Evolutionary conservation across 2,797 vertebrate genomes (phyloP).

Genomic region (Botia kubotai): DNA sequence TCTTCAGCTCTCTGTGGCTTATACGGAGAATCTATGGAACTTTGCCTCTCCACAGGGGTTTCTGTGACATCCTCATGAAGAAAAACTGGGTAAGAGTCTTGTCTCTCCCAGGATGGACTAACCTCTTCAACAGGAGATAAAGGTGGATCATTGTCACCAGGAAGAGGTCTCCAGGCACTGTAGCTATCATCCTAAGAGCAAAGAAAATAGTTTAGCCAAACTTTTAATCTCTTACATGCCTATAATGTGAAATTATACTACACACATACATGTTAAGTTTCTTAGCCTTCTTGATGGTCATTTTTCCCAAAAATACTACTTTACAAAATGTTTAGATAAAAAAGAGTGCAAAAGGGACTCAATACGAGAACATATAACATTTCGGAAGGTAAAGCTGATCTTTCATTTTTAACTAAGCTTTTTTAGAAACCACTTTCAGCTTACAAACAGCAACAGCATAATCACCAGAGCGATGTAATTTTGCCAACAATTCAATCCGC

Average conservation of each 20-base stretch:
- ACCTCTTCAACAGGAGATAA: slow-evolving; percentile 79
- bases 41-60: not conserved
- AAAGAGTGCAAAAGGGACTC: not conserved
- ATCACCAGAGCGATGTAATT: too few species aligned
- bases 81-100: slow-evolving; percentile 62
- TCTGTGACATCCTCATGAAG: slow-evolving; percentile 25
- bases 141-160: slow-evolving; percentile 73
- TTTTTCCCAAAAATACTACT: too few species aligned
- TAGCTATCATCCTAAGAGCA: slow-evolving; percentile 57
- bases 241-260: not conserved
- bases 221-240: not conserved
- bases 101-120: slow-evolving; percentile 57
- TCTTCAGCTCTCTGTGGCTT: slow-evolving; percentile 53
- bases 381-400: not conserved
- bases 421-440: not conserved
- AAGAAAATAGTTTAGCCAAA: slow-evolving; percentile 13
- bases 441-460: too few species aligned
- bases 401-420: not conserved
- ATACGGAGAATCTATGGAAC: slow-evolving; percentile 55
- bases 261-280: not conserved
- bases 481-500: too few species aligned
- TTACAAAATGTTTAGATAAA: not conserved
- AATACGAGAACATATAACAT: not conserved
- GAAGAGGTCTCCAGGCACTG: slow-evolving; percentile 54
- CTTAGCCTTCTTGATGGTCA: not conserved